phyloP scores from a whole-genome alignment of 2,797 vertebrate species.

The Epinephelus coioides region DNA sequence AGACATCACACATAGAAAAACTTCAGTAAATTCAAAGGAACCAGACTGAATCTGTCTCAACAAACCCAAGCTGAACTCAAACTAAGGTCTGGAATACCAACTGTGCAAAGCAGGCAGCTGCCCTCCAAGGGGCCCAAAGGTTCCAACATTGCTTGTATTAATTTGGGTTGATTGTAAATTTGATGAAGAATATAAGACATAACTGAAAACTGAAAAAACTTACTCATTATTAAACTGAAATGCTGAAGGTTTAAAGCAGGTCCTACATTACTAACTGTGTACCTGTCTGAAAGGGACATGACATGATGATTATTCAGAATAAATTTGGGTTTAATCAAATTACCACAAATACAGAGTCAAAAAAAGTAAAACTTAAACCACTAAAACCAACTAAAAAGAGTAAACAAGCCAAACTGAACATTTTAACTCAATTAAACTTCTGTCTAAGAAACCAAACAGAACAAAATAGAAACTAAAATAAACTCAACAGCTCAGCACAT shows the following conservation, averaged over 20 bases:
- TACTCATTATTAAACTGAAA: no score
- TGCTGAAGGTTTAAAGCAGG: no score
- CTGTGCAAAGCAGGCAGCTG: no score
- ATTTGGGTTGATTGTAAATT: no score
- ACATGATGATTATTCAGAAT: no score
- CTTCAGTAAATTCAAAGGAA: neutral
- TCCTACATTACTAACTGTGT: no score
- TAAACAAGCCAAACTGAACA: slow-evolving; percentile 1
- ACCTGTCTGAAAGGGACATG: no score
- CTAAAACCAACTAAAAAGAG: neutral
- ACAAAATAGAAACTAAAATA: slow-evolving; percentile 7
- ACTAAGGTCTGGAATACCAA: neutral
- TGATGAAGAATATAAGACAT: no score
- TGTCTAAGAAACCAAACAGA: slow-evolving; percentile 14
- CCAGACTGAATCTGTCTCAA: neutral
- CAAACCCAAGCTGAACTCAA: neutral
- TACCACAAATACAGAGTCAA: neutral
- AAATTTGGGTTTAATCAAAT: neutral
- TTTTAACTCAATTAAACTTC: slow-evolving; percentile 13
- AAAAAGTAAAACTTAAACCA: neutral
- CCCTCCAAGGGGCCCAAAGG: neutral
- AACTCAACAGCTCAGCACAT: slow-evolving; percentile 49
- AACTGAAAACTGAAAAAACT: no score
- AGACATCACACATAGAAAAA: neutral
- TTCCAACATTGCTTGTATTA: no score